A percentile compares a stretch with the other conserved stretches of the same genome.
phyloP scores from a whole-genome alignment of 92 coral and sea anemone species.

The Plumapathes pennacea region DNA sequence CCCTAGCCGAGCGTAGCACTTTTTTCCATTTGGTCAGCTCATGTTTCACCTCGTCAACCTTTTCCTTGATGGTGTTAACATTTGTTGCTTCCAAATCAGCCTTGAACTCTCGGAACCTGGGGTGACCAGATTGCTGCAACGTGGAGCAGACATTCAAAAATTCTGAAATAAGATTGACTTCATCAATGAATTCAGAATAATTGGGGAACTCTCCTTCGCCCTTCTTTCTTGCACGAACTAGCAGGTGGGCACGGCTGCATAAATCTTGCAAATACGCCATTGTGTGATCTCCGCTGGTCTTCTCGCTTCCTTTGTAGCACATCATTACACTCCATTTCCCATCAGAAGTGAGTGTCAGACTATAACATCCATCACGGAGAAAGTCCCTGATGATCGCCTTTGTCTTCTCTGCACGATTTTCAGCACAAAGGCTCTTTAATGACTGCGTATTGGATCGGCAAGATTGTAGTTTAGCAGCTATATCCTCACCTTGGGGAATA shows the following conservation, averaged over 20 bases:
- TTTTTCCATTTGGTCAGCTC: slow-evolving; percentile 27
- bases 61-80: slow-evolving; percentile 8
- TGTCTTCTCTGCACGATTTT: slow-evolving; percentile 64
- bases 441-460: no score
- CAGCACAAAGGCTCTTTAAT: no score
- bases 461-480: no score
- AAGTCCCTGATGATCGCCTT: slow-evolving; percentile 42
- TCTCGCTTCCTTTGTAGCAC: not conserved
- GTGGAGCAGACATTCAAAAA: slow-evolving; percentile 4
- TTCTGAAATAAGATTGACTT: slow-evolving; percentile 36
- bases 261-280: slow-evolving; percentile 40
- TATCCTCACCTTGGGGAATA: no score
- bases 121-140: slow-evolving; percentile 30
- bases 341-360: no score
- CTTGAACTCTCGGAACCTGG: slow-evolving; percentile 13
- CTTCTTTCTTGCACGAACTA: slow-evolving; percentile 17
- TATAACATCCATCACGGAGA: slow-evolving; percentile 26
- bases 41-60: slow-evolving; percentile 15
- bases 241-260: slow-evolving; percentile 46
- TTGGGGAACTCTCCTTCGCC: slow-evolving; percentile 1
- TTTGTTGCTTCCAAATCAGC: slow-evolving; percentile 1
- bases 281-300: not conserved
- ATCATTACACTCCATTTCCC: no score
- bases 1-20: slow-evolving; percentile 15
- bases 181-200: slow-evolving; percentile 27